Base-by-base conservation (phyloP, 2,113 vertebrate genomes). In the Poicephalus meyeri region DNA sequence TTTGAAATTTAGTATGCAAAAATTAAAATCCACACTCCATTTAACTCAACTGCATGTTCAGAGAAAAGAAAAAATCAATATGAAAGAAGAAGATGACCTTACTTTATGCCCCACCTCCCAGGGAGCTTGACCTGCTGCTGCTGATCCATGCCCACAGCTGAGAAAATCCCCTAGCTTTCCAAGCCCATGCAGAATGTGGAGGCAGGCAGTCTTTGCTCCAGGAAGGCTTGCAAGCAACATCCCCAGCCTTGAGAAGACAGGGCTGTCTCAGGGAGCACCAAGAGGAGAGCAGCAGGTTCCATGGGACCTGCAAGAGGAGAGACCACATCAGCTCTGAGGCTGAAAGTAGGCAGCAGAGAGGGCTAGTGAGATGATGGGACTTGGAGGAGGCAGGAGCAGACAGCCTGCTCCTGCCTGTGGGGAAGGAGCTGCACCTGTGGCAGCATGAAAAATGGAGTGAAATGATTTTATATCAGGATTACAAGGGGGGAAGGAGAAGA, bases 101-200 rank as follows among this genome's bases (percentile, higher is more conserved):
- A 11, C 44, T 89, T 53, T 11, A 3, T 73, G 52, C 10, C 16
- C 14, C 3, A 8, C 16, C 31, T 93, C 79, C 41, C 11, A 15
- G 20, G 70, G 60, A 74, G 60, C 15, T 69, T 64, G 49, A 41
- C 24, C 7, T 37, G 44, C 6, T 50, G 7, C 11, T 37, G 41
- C 52, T 65, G 66, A 86, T 2, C 20, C 19, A 18, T 26, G 11
- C 46, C 26, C 21, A 20, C 46, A 68, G 49, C 33, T 37, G 26
- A 44, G 68, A 39, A 44, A 18, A 31, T 1, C 7, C 39, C 8
- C 10, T 16, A 47, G 7, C 33, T 63, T 35, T 15, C 35, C 53
- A 47, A 55, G n/a, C 13, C 29, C 3, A 0, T 1, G 12, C 5
- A 2, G 53, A 56, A 31, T 0, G 0, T 11, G 42, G 29, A 64